phyloP scores from a whole-genome alignment of 2,797 vertebrate species.

The Rhodeus uyekii region DNA sequence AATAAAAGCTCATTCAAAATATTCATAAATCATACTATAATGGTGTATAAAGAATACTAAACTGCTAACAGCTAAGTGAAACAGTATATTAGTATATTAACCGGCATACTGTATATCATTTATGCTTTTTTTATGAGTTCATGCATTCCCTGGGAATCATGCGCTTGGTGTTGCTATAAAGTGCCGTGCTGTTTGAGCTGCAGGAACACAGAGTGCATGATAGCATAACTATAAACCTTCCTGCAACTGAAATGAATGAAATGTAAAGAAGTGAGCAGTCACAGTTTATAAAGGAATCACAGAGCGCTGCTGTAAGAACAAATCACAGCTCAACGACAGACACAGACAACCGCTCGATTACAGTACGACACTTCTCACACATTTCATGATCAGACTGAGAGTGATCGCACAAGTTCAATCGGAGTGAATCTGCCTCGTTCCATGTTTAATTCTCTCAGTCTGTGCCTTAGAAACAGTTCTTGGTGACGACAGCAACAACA shows the following conservation, averaged over 20 bases:
- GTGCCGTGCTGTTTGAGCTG: background rate
- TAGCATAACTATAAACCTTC: background rate
- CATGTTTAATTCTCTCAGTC: background rate
- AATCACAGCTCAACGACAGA: background rate
- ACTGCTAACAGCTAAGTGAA: no score
- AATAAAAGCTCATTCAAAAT: background rate
- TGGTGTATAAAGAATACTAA: background rate
- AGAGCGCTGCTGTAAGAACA: background rate
- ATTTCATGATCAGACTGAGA: background rate
- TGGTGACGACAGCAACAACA: constrained; percentile 1
- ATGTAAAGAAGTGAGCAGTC: background rate
- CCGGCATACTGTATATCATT: background rate
- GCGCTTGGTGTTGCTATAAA: background rate
- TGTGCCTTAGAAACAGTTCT: constrained; percentile 5
- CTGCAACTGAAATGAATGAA: background rate
- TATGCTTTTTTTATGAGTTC: background rate
- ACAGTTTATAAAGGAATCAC: background rate
- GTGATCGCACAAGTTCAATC: background rate
- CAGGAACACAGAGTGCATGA: no score
- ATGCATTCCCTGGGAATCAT: background rate
- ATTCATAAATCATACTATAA: background rate
- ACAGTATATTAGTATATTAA: no score
- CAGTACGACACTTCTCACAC: background rate
- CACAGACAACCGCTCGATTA: no score
- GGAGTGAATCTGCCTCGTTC: background rate